A percentile compares a stretch with the other conserved stretches of the same genome.
phyloP scores from a whole-genome alignment of 2,888 invertebrate species.

The Acleris emargana region DNA sequence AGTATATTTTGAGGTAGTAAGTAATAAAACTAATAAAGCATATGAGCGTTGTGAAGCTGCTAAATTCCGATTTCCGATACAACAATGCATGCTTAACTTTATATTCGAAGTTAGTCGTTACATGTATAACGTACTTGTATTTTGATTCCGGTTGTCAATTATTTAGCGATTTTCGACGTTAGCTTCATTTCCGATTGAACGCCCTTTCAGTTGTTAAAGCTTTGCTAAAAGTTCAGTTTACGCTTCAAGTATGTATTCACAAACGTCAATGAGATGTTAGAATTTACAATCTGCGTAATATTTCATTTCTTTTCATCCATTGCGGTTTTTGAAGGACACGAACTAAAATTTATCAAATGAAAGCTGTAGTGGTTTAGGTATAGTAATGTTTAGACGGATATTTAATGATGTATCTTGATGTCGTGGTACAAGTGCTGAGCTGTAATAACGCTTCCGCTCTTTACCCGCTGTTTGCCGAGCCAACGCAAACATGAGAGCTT shows the following conservation, averaged over 20 bases:
- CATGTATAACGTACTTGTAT: background rate
- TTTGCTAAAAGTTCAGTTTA: constrained; percentile 56
- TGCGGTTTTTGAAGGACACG: constrained; percentile 20
- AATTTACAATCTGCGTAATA: constrained; percentile 9
- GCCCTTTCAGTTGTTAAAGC: constrained; percentile 59
- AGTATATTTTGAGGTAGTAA: too few species aligned
- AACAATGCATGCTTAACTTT: too few species aligned
- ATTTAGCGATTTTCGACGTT: constrained; percentile 34
- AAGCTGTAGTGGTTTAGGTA: constrained; percentile 42
- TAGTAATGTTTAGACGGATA: constrained; percentile 14
- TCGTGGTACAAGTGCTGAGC: constrained; percentile 52
- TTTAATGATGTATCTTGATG: constrained; percentile 32
- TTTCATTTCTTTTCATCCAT: constrained; percentile 31
- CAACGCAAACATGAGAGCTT: constrained; percentile 70
- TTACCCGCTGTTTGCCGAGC: constrained; percentile 72
- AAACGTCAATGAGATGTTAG: constrained; percentile 31
- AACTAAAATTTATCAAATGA: fast-evolving
- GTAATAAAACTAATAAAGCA: too few species aligned
- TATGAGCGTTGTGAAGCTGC: too few species aligned
- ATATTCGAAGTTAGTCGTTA: too few species aligned
- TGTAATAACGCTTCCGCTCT: constrained; percentile 78
- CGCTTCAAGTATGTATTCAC: constrained; percentile 49
- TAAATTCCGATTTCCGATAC: too few species aligned
- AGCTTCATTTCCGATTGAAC: constrained; percentile 49
- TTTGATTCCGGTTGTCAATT: constrained; percentile 17